phyloP scores from a whole-genome alignment of 2,888 invertebrate genomes.

The Cistogaster globosa region DNA sequence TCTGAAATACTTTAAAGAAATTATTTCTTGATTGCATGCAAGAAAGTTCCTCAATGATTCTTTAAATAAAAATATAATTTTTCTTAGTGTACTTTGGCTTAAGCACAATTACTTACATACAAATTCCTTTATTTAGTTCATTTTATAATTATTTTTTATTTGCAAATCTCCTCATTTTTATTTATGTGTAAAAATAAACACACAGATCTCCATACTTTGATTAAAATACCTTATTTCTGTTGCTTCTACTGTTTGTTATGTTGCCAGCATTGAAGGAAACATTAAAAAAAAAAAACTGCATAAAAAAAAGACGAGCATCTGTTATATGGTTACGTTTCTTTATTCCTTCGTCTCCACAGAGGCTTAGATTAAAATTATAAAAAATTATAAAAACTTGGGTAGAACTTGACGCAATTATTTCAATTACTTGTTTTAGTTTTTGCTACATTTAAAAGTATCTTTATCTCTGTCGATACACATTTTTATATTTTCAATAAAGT shows the following conservation, averaged over 20 bases:
- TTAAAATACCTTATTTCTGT: conserved; percentile 53
- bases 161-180: conserved; percentile 28
- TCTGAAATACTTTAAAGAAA: too few species aligned
- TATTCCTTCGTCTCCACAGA: conserved; percentile 6
- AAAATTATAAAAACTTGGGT: conserved; percentile 35
- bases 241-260: conserved; percentile 10
- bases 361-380: conserved; percentile 35
- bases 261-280: conserved; percentile 12
- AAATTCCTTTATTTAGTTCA: conserved; percentile 37
- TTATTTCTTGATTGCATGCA: too few species aligned
- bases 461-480: conserved; percentile 8
- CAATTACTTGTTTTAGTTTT: conserved; percentile 62
- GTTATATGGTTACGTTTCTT: background rate
- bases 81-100: conserved; percentile 38
- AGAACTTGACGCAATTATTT: conserved; percentile 67
- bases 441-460: conserved; percentile 21
- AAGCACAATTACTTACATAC: conserved; percentile 40
- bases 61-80: background rate
- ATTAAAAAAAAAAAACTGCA: conserved; percentile 53
- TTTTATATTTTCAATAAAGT: conserved; percentile 25
- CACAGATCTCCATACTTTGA: conserved; percentile 59
- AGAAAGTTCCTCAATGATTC: too few species aligned
- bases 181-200: background rate
- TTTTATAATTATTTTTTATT: conserved; percentile 61
- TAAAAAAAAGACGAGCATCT: conserved; percentile 49